Evolutionary conservation across 2,797 vertebrate species (phyloP), one percentile per base, ranked within the genome.

Genomic region (Xyrichtys novacula): DNA sequence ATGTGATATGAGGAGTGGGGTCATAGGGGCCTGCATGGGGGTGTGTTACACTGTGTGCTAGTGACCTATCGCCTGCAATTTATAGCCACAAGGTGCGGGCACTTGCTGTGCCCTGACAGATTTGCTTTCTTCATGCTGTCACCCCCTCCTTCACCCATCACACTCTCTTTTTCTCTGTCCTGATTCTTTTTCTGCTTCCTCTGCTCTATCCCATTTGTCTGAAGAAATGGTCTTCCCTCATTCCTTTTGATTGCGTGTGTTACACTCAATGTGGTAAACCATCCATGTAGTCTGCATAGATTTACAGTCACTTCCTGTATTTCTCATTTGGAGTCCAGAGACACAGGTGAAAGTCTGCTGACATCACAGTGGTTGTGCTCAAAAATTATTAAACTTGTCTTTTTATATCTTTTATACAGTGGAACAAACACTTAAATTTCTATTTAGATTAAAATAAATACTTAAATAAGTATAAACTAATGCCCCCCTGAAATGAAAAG

Each of bases 21-120:
- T 64, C 16, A 20, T 28, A 25, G 49, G 28, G 72, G 66, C 60
- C 56, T 65, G 76, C 56, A 49, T 64, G 48, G 58, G 59, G 65
- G 73, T 49, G 76, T 85, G 85, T 91, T 85, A 85, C 88, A 86
- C 85, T 83, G 75, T 87, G 91, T 93, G 83, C 90, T 78, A 76
- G 87, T 93, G 89, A 92, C 89, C 90, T 87, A 85, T 88, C 87
- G 74, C 86, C 84, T 90, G 90, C 90, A 93, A 91, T 93, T 93
- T 93, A 93, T 94, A 93, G 93, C 91, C 91, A 71, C 84, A 83
- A 87, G 88, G 82, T 88, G 73, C 85, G 82, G 73, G 82, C 85
- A 78, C 81, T 86, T 65, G 73, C 86, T 88, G 79, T 84, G 74
- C 83, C 79, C 75, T 80, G 84, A 83, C 80, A 83, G 85, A 90